Conservation (phyloP, 2,113 vertebrate genomes). For the Otis tarda region DNA sequence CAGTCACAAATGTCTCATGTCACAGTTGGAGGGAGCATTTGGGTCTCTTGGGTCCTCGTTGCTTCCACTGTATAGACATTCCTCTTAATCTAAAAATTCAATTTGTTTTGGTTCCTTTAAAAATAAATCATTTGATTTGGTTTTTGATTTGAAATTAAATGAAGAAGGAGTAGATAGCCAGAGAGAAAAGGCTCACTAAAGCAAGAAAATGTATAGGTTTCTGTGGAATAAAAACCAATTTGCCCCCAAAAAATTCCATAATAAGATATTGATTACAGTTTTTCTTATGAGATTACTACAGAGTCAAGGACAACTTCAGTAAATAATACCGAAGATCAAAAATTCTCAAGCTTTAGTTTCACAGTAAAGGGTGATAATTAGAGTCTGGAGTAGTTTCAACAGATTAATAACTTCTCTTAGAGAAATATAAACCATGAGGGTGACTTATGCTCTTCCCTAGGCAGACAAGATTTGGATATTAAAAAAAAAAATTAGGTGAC, state of each 20-base stretch:
- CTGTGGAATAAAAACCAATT: constrained; percentile 46
- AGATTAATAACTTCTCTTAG: constrained; percentile 6
- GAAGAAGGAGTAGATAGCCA: background rate
- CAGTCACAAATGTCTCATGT: background rate
- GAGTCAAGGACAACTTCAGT: constrained; percentile 7
- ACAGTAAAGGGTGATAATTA: constrained; percentile 20
- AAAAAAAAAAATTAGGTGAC: background rate
- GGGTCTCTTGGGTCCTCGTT: background rate
- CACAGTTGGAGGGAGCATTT: background rate
- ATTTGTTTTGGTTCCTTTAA: constrained; percentile 5
- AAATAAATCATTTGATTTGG: background rate
- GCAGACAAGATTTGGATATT: background rate
- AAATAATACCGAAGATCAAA: constrained; percentile 39
- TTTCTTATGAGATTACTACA: constrained; percentile 15
- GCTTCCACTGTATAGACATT: background rate
- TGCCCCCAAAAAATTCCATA: background rate
- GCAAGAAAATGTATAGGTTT: constrained; percentile 13
- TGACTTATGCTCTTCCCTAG: background rate
- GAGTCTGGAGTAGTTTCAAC: constrained; percentile 5
- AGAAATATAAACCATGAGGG: background rate
- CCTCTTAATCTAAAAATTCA: constrained; percentile 6
- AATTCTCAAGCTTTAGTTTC: background rate
- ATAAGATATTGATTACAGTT: constrained; percentile 46
- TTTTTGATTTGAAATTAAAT: constrained; percentile 29
- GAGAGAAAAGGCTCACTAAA: background rate